Percentiles rank a stretch among this genome's conserved stretches.
Conservation (phyloP, 1,140 invertebrate genomes). For the Brachystomella parvula region DNA sequence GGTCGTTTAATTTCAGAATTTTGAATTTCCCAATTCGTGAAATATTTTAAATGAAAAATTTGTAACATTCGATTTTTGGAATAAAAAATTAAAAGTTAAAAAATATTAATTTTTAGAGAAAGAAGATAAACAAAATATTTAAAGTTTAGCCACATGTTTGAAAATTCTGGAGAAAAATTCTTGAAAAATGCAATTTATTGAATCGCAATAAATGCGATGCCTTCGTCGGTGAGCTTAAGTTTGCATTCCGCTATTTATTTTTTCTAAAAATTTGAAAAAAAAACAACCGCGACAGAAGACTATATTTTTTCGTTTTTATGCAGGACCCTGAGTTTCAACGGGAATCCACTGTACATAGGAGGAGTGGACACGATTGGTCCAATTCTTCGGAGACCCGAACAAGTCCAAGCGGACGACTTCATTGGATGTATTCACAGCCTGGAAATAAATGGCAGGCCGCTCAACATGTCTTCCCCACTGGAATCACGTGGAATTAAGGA, state of each 20-base stretch:
- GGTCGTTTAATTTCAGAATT: background rate
- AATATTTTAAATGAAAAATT: no score
- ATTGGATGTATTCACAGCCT: conserved; percentile 87
- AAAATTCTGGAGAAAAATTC: no score
- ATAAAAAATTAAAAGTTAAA: no score
- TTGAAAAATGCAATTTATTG: no score
- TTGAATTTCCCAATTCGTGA: no score
- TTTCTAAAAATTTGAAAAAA: conserved; percentile 82
- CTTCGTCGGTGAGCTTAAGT: no score
- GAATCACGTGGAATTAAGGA: conserved; percentile 60
- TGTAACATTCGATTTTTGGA: no score
- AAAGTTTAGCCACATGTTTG: no score
- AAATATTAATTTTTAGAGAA: no score
- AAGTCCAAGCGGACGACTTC: conserved; percentile 83
- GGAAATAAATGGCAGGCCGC: conserved; percentile 67
- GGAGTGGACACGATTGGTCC: conserved; percentile 74
- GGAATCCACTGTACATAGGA: conserved; percentile 73
- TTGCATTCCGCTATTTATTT: no score
- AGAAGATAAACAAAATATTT: no score
- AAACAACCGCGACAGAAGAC: conserved; percentile 53
- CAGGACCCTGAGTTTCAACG: conserved; percentile 87
- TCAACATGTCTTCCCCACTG: conserved; percentile 70
- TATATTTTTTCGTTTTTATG: conserved; percentile 40
- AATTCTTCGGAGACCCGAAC: conserved; percentile 72
- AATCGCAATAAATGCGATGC: no score